These are phyloP conservation scores for Aricia artaxerxes DNA, from an alignment of 2,888 invertebrate genomes.

Conservation along the genomic window DNA sequence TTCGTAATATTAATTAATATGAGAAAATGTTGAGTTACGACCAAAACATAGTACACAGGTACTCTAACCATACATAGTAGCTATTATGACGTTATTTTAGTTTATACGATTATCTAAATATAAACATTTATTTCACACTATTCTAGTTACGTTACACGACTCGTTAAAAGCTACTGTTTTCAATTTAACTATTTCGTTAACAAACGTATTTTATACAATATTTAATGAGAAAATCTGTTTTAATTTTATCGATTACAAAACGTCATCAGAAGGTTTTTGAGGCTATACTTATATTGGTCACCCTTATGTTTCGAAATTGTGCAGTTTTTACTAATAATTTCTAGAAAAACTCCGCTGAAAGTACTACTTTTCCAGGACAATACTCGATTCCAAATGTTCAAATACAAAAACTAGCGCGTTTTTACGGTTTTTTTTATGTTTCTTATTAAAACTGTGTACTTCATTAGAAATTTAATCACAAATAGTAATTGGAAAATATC, in stretches of 20 bases:
- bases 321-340: constrained; percentile 46
- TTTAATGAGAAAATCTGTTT: not conserved
- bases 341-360: constrained; percentile 7
- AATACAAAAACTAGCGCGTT: not conserved
- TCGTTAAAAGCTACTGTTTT: not conserved
- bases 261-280: constrained; percentile 39
- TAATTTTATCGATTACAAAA: constrained; percentile 8
- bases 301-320: constrained; percentile 61
- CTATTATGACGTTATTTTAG: not conserved
- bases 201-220: not conserved
- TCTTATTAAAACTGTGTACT: not conserved
- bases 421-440: not conserved
- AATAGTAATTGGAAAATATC: not conserved
- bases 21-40: not conserved
- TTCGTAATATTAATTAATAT: constrained; percentile 4
- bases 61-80: not conserved
- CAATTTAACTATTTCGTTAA: not conserved
- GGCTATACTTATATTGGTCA: constrained; percentile 56
- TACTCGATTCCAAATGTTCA: constrained; percentile 7
- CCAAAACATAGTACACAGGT: not conserved
- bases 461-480: not conserved
- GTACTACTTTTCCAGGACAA: not conserved
- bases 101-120: not conserved
- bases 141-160: constrained; percentile 20
- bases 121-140: constrained; percentile 10